These are phyloP conservation scores for Operophtera brumata DNA, from an alignment of 2,888 invertebrate genomes.

Conservation along the genomic window DNA sequence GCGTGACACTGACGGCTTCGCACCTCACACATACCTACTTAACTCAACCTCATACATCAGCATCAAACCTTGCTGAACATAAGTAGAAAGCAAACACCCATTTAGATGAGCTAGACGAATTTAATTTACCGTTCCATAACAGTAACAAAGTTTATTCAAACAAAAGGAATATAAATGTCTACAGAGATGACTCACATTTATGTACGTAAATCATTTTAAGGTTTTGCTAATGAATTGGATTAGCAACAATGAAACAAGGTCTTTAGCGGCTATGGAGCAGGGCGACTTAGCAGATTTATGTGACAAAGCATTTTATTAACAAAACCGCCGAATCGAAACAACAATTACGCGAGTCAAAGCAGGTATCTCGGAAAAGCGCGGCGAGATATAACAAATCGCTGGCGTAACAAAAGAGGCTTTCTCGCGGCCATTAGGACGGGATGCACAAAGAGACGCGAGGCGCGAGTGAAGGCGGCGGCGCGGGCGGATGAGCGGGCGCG, in stretches of 20 bases:
- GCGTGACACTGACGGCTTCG: constrained; percentile 64
- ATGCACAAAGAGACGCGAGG: constrained; percentile 60
- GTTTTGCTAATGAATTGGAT: constrained; percentile 60
- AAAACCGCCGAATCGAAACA: constrained; percentile 75
- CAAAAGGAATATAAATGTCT: constrained; percentile 26
- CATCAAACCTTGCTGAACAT: constrained; percentile 19
- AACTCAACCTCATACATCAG: constrained; percentile 15
- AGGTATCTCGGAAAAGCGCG: constrained; percentile 72
- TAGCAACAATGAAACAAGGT: constrained; percentile 62
- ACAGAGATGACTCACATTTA: constrained; percentile 26
- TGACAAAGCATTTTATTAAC: constrained; percentile 77
- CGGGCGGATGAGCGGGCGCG: constrained; percentile 36
- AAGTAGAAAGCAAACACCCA: constrained; percentile 17
- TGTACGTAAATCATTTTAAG: constrained; percentile 23
- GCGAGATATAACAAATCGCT: constrained; percentile 77
- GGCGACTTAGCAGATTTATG: constrained; percentile 69
- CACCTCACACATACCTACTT: constrained; percentile 43
- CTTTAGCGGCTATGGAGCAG: constrained; percentile 50
- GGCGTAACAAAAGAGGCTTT: constrained; percentile 78
- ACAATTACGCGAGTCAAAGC: constrained; percentile 78
- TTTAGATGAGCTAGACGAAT: constrained; percentile 8
- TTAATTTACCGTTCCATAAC: constrained; percentile 15
- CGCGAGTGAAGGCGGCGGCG: constrained; percentile 47
- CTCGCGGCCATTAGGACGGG: constrained; percentile 74
- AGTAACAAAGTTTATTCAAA: constrained; percentile 25